Evolutionary conservation across 2,888 invertebrate species (phyloP), one percentile per base, ranked within the genome.

Genomic region (Spialia ferax): DNA sequence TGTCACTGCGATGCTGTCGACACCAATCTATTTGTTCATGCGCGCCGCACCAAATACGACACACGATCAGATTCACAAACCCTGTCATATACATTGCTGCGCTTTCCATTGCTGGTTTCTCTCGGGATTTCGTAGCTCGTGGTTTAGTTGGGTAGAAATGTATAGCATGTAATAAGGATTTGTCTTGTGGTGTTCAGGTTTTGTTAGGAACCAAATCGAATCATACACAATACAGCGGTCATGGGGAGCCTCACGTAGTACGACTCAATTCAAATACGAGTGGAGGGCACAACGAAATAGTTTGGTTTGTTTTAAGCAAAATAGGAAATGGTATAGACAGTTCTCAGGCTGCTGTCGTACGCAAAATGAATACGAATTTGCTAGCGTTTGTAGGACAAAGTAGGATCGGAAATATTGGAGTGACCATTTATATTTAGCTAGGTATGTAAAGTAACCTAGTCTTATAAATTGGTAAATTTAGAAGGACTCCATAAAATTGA

Each of bases 11-110:
- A 52, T 52, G 59, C 52, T 66, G 54, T 54, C 66, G 66, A 66
- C 66, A 66, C 66, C 66, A 66, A 66, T 66, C 60, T 66, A 66
- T 66, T 66, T 60, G 66, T 66, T 60, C 66, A 60, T 66, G 29
- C 60, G 42, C 35, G 52, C 32, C 54, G 60, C 57, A 38, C 35
- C 65, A 65, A 60, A 65, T 54, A 65, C 59, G n/a, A 20, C 29
- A 42, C n/a, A 29, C 59, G 26, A 50, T 59, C 42, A 50, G 26
- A 52, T 23, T 60, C 60, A 61, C 42, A 26, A 22, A 23, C 32
- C 11, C 11, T 29, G 32, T 38, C 26, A 29, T 42, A 55, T 45
- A 26, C 65, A 26, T 66, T 32, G 22, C 22, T 29, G 29, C 20
- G n/a, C 10, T 38, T 26, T 66, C 42, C 63, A 64, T 64, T 64